phyloP scores from a whole-genome alignment of 1,140 invertebrate genomes.

The Olivierus martensii region DNA sequence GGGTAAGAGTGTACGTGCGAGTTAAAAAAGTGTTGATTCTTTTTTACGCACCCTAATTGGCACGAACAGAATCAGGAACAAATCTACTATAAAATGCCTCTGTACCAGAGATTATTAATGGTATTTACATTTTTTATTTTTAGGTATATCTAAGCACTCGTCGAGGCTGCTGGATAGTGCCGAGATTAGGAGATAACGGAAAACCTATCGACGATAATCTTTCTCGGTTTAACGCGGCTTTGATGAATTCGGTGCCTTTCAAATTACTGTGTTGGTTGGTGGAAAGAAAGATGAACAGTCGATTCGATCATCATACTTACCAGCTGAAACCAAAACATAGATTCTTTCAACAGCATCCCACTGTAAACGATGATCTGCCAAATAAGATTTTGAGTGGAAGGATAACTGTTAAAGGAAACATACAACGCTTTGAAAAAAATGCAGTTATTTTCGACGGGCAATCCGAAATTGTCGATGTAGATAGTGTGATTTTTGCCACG shows the following conservation, averaged over 20 bases:
- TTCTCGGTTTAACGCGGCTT: too few relatives aligned
- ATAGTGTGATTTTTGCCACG: constrained; percentile 30
- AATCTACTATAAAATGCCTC: too few relatives aligned
- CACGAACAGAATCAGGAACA: too few relatives aligned
- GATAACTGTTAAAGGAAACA: constrained; percentile 31
- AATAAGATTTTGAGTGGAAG: constrained; percentile 35
- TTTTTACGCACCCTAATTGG: too few relatives aligned
- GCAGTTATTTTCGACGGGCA: constrained; percentile 27
- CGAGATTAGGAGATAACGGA: too few relatives aligned
- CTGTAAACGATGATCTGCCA: constrained; percentile 40
- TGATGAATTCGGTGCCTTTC: constrained; percentile 16
- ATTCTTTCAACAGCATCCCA: constrained; percentile 35
- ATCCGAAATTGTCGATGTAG: constrained; percentile 18
- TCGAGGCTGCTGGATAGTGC: too few relatives aligned
- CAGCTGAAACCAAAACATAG: constrained; percentile 33
- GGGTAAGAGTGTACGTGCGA: too few relatives aligned
- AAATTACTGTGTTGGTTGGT: constrained; percentile 10
- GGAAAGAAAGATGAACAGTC: constrained; percentile 15
- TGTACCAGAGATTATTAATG: too few relatives aligned
- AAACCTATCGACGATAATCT: too few relatives aligned
- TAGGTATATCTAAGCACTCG: too few relatives aligned
- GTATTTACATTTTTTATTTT: too few relatives aligned
- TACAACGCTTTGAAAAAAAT: constrained; percentile 26
- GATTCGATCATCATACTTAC: constrained; percentile 37
- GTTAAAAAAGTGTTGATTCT: too few relatives aligned